Evolutionary conservation across 2,888 invertebrate genomes (phyloP), one percentile per base, ranked within the genome.

Genomic region (Polydrusus cervinus): DNA sequence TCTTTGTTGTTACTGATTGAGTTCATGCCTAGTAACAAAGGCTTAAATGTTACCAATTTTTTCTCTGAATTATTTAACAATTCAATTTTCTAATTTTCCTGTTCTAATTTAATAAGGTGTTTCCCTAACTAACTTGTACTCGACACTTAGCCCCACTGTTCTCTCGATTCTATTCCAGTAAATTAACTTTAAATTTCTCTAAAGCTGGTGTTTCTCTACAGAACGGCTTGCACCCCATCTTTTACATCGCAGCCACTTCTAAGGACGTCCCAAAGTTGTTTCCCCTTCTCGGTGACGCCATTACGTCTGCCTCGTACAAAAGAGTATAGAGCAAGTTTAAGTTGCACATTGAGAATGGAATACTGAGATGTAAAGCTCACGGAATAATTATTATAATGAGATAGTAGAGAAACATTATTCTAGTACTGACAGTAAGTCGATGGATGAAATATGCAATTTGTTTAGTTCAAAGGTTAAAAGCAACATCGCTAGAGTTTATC

Each of bases 171-270:
- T 25, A 57, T 64, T 62, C 62, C 62, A 30, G 55, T 64, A 69
- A 74, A 74, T 74, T 74, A 74, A 69, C 69, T 74, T 73, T 73
- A 40, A 47, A 73, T 66, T 73, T 73, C 68, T 61, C 68, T 16
- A 57, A 73, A 73, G 69, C 69, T 74, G 74, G 68, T 73, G 68
- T 73, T 68, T 68, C 68, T 73, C 68, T 57, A 65, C 69, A 55
- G 65, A 64, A 49, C 64, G 47, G 64, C 71, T 55, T 66, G 73
- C 74, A 74, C 74, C 74, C 74, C 68, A 74, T 74, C 74, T 74
- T 74, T 74, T 69, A 74, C 74, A 74, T 74, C 69, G 69, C 69
- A 69, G 64, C 55, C 74, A 74, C 74, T 74, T 69, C 74, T 74
- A 74, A 74, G 74, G 74, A 74, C 74, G 74, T 69, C 74, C 74